A percentile compares a stretch with the other conserved stretches of the same genome.
phyloP scores from a whole-genome alignment of 2,888 invertebrate species.

The Clanis bilineata region DNA sequence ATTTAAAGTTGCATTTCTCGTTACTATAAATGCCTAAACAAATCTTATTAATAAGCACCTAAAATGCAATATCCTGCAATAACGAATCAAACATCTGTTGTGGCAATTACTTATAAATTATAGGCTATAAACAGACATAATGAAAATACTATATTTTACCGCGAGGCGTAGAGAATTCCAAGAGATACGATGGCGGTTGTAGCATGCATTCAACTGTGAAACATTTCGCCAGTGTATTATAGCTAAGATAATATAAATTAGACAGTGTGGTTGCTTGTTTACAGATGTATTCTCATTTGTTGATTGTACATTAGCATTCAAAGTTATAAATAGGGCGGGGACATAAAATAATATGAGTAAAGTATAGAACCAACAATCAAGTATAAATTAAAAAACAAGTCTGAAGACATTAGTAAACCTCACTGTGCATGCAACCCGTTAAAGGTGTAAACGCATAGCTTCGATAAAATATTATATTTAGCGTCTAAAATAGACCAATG shows the following conservation, averaged over 20 bases:
- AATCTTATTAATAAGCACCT: not conserved
- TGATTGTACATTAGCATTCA: not conserved
- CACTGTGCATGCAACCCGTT: no score
- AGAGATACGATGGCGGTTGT: not conserved
- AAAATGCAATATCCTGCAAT: not conserved
- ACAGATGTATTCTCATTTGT: not conserved
- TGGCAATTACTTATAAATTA: conserved; percentile 8
- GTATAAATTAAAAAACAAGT: no score
- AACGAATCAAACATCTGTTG: conserved; percentile 9
- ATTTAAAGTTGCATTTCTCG: not conserved
- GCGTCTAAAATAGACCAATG: no score
- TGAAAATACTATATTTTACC: conserved; percentile 5
- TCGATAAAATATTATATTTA: no score
- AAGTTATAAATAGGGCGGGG: no score
- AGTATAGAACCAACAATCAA: no score
- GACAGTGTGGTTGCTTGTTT: not conserved
- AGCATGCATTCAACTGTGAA: not conserved
- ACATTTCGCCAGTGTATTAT: not conserved
- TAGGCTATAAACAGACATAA: not conserved
- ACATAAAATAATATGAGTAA: no score
- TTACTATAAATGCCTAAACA: not conserved
- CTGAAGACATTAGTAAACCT: no score
- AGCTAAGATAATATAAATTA: not conserved
- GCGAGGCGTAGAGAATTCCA: not conserved
- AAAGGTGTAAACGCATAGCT: no score